Percentiles rank a stretch among this genome's conserved stretches.
These are phyloP conservation scores for Etheostoma cragini DNA, from an alignment of 2,113 vertebrate genomes.

Conservation along the genomic window DNA sequence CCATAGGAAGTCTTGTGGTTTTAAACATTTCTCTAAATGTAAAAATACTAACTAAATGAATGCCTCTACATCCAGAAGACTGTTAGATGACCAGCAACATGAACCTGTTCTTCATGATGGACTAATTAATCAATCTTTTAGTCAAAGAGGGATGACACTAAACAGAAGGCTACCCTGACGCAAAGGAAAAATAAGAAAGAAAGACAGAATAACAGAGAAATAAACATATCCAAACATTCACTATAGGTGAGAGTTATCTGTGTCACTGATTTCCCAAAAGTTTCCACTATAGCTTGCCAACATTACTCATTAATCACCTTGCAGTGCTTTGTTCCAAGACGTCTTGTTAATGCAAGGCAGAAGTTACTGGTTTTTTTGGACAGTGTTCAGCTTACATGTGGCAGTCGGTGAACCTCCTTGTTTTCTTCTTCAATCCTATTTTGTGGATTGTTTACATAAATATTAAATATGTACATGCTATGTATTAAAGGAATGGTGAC, in stretches of 20 bases:
- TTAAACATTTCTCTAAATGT: neutral
- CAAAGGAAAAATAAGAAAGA: neutral
- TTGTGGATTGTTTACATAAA: neutral
- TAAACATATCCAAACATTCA: neutral
- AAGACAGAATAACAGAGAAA: neutral
- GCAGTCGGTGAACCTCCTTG: neutral
- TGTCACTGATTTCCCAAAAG: slow-evolving; percentile 68
- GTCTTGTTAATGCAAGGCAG: slow-evolving; percentile 60
- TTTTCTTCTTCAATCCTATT: neutral
- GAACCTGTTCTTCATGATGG: neutral
- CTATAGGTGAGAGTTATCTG: slow-evolving; percentile 38
- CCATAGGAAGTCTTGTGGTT: slow-evolving; percentile 20
- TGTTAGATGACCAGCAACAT: neutral
- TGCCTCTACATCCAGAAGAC: neutral
- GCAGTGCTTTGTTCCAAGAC: slow-evolving; percentile 41
- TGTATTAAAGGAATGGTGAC: neutral
- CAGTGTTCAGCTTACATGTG: slow-evolving; percentile 23
- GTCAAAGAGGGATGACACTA: neutral
- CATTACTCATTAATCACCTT: slow-evolving; percentile 71
- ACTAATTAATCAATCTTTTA: neutral
- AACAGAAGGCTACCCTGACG: neutral
- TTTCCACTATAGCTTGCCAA: slow-evolving; percentile 51
- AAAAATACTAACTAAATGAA: neutral
- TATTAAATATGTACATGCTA: neutral
- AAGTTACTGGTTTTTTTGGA: slow-evolving; percentile 36